A percentile compares a stretch with the other conserved stretches of the same genome.
Conservation (phyloP, 2,113 vertebrate species). For the Callopanchax toddi region DNA sequence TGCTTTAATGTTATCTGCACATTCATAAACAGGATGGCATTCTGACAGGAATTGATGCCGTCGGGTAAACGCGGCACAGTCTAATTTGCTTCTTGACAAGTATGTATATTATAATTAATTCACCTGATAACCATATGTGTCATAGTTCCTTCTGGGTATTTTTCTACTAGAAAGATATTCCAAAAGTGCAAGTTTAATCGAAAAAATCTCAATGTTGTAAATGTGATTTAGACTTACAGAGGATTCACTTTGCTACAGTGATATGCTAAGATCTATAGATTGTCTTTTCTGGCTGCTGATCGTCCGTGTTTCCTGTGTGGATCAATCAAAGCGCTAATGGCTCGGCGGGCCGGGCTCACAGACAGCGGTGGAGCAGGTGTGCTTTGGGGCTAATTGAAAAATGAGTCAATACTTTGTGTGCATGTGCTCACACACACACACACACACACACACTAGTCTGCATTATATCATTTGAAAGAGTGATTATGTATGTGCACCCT, state of each 20-base stretch:
- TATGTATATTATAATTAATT: constrained; percentile 6
- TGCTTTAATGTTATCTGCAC: constrained; percentile 2
- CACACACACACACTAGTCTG: constrained; percentile 28
- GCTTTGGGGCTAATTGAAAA: constrained; percentile 79
- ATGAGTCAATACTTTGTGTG: constrained; percentile 71
- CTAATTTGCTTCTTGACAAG: constrained; percentile 5
- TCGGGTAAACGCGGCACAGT: constrained; percentile 2
- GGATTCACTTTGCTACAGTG: constrained; percentile 25
- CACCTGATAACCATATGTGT: neutral
- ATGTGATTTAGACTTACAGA: neutral
- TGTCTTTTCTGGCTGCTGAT: constrained; percentile 39
- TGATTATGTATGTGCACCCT: constrained; percentile 50
- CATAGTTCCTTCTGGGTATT: neutral
- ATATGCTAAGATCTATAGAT: constrained; percentile 35
- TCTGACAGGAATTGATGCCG: neutral
- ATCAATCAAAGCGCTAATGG: constrained; percentile 80
- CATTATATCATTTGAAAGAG: constrained; percentile 61
- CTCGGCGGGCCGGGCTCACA: constrained; percentile 62
- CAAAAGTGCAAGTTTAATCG: neutral
- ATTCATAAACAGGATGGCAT: constrained; percentile 2
- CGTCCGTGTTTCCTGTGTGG: constrained; percentile 69
- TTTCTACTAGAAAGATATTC: neutral
- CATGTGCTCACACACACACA: constrained; percentile 1
- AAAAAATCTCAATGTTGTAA: neutral
- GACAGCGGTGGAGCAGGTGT: constrained; percentile 79